Percentiles rank a stretch among this genome's conserved stretches.
Conservation (phyloP, 1,140 invertebrate genomes). For the Cepaea nemoralis region DNA sequence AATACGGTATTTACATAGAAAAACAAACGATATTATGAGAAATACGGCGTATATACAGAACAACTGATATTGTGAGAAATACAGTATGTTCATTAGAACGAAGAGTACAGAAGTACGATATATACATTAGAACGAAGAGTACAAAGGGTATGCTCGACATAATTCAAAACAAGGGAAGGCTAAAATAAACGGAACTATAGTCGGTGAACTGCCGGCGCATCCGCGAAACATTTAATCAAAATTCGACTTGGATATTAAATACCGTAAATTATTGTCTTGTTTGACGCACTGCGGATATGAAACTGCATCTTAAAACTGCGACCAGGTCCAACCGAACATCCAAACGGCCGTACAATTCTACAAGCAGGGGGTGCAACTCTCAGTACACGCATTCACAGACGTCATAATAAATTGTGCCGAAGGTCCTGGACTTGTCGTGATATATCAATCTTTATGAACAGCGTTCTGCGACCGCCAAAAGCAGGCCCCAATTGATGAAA, state of each 20-base stretch:
- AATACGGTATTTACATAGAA: no score
- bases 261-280: slow-evolving; percentile 8
- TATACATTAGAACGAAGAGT: no score
- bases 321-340: background rate
- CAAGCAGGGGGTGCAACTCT: background rate
- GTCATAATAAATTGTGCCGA: slow-evolving; percentile 29
- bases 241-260: background rate
- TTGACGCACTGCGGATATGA: slow-evolving; percentile 26
- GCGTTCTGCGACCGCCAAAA: background rate
- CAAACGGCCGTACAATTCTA: slow-evolving; percentile 15
- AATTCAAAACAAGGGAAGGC: no score
- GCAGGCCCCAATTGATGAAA: slow-evolving; percentile 28
- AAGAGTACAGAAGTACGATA: no score
- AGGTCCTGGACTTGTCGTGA: background rate
- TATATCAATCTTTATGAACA: slow-evolving; percentile 39
- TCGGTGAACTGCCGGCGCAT: background rate
- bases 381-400: slow-evolving; percentile 26
- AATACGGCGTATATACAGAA: no score
- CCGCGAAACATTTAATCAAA: background rate
- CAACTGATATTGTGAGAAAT: no score
- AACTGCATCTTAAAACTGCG: background rate
- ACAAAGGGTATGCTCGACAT: no score
- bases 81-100: no score
- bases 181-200: no score
- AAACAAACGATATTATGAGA: no score